Conservation (phyloP, 2,113 vertebrate genomes). For the Poecilia latipinna region DNA sequence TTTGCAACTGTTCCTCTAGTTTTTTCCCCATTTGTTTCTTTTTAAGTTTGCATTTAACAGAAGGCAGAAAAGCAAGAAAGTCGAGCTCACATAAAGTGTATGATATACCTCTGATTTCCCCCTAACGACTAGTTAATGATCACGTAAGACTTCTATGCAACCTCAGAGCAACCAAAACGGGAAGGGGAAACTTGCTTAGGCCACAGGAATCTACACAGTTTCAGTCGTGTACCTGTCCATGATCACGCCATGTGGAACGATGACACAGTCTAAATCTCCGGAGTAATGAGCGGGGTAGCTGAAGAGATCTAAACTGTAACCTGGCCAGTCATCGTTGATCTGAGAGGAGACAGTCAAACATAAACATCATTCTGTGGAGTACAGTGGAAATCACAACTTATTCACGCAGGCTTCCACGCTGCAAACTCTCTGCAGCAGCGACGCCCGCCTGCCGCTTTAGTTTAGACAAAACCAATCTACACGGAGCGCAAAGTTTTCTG, state of each 20-base stretch:
- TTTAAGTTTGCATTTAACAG: not conserved
- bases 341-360: conserved; percentile 50
- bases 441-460: not conserved
- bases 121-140: not conserved
- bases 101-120: not conserved
- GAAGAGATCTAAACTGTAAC: conserved; percentile 90
- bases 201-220: not conserved
- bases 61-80: not conserved
- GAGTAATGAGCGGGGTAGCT: conserved; percentile 88
- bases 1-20: not conserved
- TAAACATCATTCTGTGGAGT: not conserved
- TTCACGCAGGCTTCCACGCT: not conserved
- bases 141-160: not conserved
- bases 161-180: not conserved
- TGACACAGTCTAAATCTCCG: conserved; percentile 87
- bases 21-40: not conserved
- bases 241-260: conserved; percentile 90
- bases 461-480: not conserved
- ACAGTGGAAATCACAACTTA: not conserved
- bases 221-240: conserved; percentile 85
- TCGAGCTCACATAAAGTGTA: not conserved
- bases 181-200: not conserved
- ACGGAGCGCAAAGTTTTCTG: not conserved
- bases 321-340: conserved; percentile 89
- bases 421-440: not conserved